Evolutionary conservation across 2,888 invertebrate species (phyloP).

Genomic region (Tribolium freemani): DNA sequence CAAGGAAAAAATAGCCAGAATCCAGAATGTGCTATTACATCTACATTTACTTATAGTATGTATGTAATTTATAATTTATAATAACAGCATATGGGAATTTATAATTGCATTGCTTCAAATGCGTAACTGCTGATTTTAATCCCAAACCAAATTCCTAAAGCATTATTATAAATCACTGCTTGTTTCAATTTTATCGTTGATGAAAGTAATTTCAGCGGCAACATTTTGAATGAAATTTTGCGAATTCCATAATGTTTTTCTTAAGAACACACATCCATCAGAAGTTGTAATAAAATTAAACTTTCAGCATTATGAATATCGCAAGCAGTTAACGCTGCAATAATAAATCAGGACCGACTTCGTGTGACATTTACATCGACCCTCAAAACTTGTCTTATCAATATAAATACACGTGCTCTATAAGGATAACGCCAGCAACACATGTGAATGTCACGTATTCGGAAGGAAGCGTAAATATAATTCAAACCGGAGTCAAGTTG

Average conservation of each 20-base stretch:
- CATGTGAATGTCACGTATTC: slow-evolving; percentile 35
- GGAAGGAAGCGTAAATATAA: slow-evolving; percentile 28
- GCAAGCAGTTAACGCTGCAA: neutral
- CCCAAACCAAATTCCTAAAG: too few relatives aligned
- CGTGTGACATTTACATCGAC: slow-evolving; percentile 27
- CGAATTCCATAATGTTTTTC: neutral
- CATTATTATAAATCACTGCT: too few relatives aligned
- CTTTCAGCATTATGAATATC: slow-evolving; percentile 23
- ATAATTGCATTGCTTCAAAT: too few relatives aligned
- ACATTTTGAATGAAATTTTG: neutral
- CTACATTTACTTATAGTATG: too few relatives aligned
- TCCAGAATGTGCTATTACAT: too few relatives aligned
- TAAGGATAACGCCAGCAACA: slow-evolving; percentile 28
- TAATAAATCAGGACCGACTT: slow-evolving; percentile 26
- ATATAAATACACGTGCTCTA: slow-evolving; percentile 20
- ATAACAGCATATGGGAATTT: too few relatives aligned
- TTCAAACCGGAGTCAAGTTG: slow-evolving; percentile 33
- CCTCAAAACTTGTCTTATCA: slow-evolving; percentile 26
- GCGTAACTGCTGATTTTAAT: too few relatives aligned
- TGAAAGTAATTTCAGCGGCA: neutral
- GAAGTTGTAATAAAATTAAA: slow-evolving; percentile 4
- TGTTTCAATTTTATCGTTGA: too few relatives aligned
- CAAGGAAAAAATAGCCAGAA: too few relatives aligned
- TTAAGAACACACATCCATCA: neutral
- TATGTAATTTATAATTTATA: too few relatives aligned